phyloP scores from a whole-genome alignment of 2,113 vertebrate genomes.

The Gobius niger region DNA sequence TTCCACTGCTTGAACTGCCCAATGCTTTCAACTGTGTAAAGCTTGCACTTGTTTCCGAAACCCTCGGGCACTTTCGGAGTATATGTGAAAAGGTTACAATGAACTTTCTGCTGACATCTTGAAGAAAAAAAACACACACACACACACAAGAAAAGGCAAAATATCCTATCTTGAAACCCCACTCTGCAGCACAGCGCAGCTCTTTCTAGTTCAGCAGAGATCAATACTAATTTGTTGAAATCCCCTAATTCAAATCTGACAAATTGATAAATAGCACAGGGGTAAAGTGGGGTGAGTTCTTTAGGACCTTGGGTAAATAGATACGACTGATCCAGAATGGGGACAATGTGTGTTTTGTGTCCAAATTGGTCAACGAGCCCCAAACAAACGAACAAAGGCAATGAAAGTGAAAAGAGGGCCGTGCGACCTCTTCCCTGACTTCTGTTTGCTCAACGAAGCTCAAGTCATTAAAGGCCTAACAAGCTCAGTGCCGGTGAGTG shows the following conservation, averaged over 20 bases:
- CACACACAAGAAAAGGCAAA: background rate
- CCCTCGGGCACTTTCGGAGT: background rate
- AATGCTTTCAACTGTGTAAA: background rate
- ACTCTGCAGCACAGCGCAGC: background rate
- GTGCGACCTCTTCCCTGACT: constrained; percentile 48
- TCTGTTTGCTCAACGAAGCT: constrained; percentile 64
- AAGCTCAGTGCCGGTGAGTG: constrained; percentile 45
- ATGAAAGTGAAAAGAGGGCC: constrained; percentile 54
- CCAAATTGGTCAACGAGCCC: constrained; percentile 39
- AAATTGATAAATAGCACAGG: constrained; percentile 9
- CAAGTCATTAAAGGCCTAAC: constrained; percentile 59
- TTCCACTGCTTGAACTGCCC: background rate
- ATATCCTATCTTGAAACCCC: background rate
- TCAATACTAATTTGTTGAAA: constrained; percentile 3
- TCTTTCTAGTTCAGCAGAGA: background rate
- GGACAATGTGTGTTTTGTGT: constrained; percentile 30
- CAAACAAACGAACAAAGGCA: constrained; percentile 57
- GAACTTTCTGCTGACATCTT: background rate
- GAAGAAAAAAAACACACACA: background rate
- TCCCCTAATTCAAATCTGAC: background rate
- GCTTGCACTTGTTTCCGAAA: background rate
- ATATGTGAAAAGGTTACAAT: background rate
- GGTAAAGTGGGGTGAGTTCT: background rate
- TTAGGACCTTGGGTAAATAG: constrained; percentile 23
- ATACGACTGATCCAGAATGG: constrained; percentile 30